Conservation (phyloP, 1,140 invertebrate species). For the Dolichoris vasculosae region DNA sequence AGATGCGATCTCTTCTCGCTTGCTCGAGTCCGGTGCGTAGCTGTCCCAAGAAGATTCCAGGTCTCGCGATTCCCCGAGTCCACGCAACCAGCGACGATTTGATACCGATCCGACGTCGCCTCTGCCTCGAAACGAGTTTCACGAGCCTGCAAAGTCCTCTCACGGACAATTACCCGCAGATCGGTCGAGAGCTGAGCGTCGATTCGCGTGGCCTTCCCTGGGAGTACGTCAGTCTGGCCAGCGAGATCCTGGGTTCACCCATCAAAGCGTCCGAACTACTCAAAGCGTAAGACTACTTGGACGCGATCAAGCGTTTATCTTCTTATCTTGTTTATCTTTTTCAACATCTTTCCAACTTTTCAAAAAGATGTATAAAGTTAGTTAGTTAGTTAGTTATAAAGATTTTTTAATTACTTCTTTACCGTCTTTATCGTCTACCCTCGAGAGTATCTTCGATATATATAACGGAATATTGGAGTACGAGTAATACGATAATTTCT, state of each 20-base stretch:
- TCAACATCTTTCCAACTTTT: too few species aligned
- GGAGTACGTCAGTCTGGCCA: constrained; percentile 71
- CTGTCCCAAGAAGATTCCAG: neutral
- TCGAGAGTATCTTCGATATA: too few species aligned
- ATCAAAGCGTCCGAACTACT: constrained; percentile 52
- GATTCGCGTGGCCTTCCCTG: constrained; percentile 70
- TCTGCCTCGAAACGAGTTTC: constrained; percentile 86
- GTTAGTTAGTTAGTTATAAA: too few species aligned
- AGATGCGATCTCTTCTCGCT: constrained; percentile 70
- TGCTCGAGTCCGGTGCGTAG: constrained; percentile 57
- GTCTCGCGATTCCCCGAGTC: neutral
- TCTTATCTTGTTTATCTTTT: too few species aligned
- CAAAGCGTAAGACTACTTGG: constrained; percentile 38
- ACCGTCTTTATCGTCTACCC: too few species aligned
- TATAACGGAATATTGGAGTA: too few species aligned
- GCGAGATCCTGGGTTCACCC: constrained; percentile 67
- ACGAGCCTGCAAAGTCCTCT: constrained; percentile 78
- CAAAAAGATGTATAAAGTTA: too few species aligned
- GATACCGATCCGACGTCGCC: constrained; percentile 75
- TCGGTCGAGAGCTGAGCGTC: constrained; percentile 68
- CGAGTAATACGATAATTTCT: too few species aligned
- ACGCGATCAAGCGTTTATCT: neutral
- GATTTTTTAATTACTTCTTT: too few species aligned
- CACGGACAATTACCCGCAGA: constrained; percentile 66
- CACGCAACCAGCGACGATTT: constrained; percentile 65